Evolutionary conservation across 2,113 vertebrate species (phyloP).

Genomic region (Puffinus mauretanicus): DNA sequence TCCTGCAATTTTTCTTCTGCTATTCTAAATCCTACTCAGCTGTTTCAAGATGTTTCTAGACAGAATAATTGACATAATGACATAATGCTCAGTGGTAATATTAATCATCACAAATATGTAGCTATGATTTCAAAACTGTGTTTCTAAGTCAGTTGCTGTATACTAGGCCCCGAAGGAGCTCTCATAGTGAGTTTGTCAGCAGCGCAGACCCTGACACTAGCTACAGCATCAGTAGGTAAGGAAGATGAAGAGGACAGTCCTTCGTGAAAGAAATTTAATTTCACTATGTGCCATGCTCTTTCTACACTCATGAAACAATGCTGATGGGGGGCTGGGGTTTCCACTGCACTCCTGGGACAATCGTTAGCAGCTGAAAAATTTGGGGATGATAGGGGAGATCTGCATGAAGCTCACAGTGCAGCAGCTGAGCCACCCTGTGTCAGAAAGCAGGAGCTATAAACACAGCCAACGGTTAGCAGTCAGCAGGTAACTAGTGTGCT

Average conservation of each 20-base stretch:
- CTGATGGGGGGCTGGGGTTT: background rate
- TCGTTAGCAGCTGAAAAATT: background rate
- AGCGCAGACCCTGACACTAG: background rate
- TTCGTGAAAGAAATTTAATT: background rate
- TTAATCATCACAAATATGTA: background rate
- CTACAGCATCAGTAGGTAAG: background rate
- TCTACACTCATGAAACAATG: background rate
- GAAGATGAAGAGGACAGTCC: background rate
- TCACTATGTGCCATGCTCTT: background rate
- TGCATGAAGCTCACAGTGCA: background rate
- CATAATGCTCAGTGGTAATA: background rate
- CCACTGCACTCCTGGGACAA: background rate
- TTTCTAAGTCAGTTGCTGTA: background rate
- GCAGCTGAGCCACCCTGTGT: background rate
- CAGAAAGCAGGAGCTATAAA: background rate
- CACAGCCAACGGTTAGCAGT: rapidly evolving
- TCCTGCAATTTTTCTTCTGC: background rate
- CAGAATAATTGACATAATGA: background rate
- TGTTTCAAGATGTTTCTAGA: background rate
- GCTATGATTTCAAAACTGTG: background rate
- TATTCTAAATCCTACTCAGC: background rate
- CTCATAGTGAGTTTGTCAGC: background rate
- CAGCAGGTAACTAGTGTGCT: background rate
- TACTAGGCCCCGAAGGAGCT: background rate
- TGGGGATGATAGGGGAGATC: background rate